These are phyloP conservation scores for Pluvianellus socialis DNA, from an alignment of 2,113 vertebrate genomes.

Conservation along the genomic window DNA sequence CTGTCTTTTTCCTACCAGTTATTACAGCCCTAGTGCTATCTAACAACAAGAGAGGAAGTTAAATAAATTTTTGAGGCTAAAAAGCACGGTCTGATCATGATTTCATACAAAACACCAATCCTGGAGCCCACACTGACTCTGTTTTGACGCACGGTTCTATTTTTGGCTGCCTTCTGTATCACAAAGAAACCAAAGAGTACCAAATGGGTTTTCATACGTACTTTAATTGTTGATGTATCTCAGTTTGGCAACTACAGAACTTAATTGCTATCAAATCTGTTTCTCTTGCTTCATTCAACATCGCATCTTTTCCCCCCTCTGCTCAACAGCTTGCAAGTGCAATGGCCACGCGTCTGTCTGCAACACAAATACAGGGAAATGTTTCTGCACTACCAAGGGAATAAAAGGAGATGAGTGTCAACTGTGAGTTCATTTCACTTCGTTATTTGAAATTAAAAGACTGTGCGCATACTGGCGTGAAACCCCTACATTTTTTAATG, in stretches of 20 bases:
- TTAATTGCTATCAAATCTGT: background rate
- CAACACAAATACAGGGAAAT: conserved; percentile 93
- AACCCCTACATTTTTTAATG: background rate
- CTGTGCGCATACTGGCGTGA: rapidly evolving
- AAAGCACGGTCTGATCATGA: background rate
- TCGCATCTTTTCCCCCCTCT: background rate
- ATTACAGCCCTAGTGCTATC: background rate
- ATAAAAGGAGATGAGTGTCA: conserved; percentile 98
- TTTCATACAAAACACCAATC: background rate
- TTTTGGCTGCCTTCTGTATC: background rate
- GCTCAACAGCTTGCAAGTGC: conserved; percentile 90
- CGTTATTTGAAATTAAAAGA: background rate
- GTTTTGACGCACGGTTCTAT: rapidly evolving
- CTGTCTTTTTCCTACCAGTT: background rate
- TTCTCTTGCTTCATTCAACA: background rate
- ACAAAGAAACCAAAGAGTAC: background rate
- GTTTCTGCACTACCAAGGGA: conserved; percentile 98
- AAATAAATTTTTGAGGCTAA: background rate
- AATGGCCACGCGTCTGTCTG: conserved; percentile 95
- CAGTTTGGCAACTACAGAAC: background rate
- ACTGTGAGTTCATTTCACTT: conserved; percentile 82
- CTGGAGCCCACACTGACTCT: background rate
- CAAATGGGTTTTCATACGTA: background rate
- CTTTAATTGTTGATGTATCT: background rate
- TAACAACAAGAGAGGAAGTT: background rate